Evolutionary conservation across 2,797 vertebrate genomes (phyloP).

Genomic region (Poliocrania exsul): DNA sequence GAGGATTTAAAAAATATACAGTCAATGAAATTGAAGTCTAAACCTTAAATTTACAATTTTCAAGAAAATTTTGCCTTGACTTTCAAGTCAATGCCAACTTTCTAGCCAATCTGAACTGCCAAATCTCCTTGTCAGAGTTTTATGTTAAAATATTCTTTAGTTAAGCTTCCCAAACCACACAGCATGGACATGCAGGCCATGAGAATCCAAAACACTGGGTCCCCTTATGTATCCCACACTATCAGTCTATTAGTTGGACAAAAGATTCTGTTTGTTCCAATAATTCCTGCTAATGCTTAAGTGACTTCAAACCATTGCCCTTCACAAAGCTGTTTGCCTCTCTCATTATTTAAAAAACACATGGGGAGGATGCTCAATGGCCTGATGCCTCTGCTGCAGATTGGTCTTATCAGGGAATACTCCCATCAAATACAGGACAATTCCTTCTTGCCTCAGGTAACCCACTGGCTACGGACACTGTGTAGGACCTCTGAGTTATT

Average conservation of each 20-base stretch:
- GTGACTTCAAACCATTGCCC: not conserved
- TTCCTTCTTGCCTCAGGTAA: not conserved
- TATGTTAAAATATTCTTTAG: not conserved
- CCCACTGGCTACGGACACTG: not conserved
- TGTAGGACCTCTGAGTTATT: fast-evolving
- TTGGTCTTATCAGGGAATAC: not conserved
- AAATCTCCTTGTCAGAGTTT: not conserved
- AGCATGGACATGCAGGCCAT: fast-evolving
- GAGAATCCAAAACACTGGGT: not conserved
- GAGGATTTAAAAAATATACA: fast-evolving
- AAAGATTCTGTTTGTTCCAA: not conserved
- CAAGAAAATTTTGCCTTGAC: not conserved
- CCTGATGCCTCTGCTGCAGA: not conserved
- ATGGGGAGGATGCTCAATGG: fast-evolving
- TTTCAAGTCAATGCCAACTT: not conserved
- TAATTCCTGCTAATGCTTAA: not conserved
- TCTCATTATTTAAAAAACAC: not conserved
- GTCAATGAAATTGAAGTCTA: not conserved
- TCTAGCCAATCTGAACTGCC: not conserved
- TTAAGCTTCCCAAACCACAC: not conserved
- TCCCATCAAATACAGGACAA: not conserved
- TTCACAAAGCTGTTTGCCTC: not conserved
- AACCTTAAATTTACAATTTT: not conserved
- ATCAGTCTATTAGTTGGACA: not conserved
- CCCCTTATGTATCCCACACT: not conserved